These are phyloP conservation scores for Clunio marinus DNA, from an alignment of 2,888 invertebrate species.

Conservation along the genomic window DNA sequence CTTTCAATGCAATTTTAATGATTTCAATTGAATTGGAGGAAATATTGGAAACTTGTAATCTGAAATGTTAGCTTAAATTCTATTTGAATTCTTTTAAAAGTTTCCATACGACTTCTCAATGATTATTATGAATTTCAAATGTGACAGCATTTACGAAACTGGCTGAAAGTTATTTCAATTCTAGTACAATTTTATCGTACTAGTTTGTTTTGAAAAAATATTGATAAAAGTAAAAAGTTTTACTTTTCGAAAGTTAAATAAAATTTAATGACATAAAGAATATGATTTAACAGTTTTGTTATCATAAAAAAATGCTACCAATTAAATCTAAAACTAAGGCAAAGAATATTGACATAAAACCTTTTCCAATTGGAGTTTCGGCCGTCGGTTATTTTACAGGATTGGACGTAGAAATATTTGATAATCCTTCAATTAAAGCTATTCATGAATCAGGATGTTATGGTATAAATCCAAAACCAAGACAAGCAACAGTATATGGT, in stretches of 20 bases:
- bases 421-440: slow-evolving; percentile 57
- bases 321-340: background rate
- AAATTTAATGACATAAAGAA: background rate
- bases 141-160: too few species aligned
- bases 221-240: too few species aligned
- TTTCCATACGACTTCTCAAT: too few species aligned
- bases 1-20: too few species aligned
- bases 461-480: slow-evolving; percentile 3
- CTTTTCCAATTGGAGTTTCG: background rate
- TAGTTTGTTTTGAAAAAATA: background rate
- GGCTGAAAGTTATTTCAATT: too few species aligned
- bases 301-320: background rate
- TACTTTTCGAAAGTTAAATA: background rate
- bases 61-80: too few species aligned
- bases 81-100: too few species aligned
- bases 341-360: background rate
- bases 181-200: background rate
- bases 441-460: slow-evolving; percentile 70
- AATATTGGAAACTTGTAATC: too few species aligned
- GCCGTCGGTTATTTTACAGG: slow-evolving; percentile 61
- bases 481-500: background rate
- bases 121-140: too few species aligned
- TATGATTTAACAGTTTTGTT: too few species aligned
- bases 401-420: slow-evolving; percentile 60
- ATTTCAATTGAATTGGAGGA: too few species aligned